Evolutionary conservation across 2,113 vertebrate species (phyloP).

Genomic region (Oreochromis spilurus): DNA sequence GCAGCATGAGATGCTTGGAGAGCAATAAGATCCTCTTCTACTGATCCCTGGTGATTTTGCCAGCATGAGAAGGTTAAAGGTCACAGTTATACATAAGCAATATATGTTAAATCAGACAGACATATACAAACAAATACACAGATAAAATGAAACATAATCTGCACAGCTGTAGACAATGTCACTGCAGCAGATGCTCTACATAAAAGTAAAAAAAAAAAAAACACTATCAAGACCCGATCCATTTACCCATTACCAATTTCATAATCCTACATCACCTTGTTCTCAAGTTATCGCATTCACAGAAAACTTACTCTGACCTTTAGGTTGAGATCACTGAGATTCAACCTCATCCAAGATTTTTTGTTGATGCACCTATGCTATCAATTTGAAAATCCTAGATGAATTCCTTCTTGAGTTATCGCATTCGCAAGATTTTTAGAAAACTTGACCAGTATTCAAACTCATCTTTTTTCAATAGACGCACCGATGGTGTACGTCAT

Average conservation of each 20-base stretch:
- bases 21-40: constrained; percentile 73
- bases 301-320: not conserved
- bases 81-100: constrained; percentile 55
- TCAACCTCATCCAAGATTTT: not conserved
- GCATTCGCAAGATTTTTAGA: not conserved
- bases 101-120: not conserved
- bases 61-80: constrained; percentile 62
- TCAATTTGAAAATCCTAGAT: not conserved
- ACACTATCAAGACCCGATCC: not conserved
- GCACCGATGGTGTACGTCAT: rapidly evolving
- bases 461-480: not conserved
- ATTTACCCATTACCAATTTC: not conserved
- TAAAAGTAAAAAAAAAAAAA: not conserved
- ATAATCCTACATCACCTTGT: not conserved
- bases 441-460: not conserved
- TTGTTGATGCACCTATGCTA: not conserved
- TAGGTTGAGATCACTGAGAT: not conserved
- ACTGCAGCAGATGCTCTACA: not conserved
- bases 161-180: not conserved
- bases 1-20: constrained; percentile 69
- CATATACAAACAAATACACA: not conserved
- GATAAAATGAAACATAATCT: not conserved
- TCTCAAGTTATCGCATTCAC: not conserved
- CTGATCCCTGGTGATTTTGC: constrained; percentile 69
- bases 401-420: not conserved